Percentiles rank a stretch among this genome's conserved stretches.
Conservation (phyloP, 1,140 invertebrate genomes). For the Stenopsyche tienmushanensis region DNA sequence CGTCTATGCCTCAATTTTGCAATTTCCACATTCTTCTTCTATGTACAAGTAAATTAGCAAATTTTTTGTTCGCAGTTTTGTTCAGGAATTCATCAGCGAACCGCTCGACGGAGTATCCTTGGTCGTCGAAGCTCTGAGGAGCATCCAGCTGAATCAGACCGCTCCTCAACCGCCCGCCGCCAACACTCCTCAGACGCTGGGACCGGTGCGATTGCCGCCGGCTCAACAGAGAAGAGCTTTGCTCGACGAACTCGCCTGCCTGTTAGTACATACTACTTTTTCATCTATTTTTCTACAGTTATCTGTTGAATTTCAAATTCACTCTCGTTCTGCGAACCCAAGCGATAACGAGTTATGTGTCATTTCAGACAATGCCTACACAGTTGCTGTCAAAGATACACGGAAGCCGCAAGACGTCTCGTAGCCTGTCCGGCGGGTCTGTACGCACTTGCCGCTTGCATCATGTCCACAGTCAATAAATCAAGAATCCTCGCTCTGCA, state of each 20-base stretch:
- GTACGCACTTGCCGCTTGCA: slow-evolving; percentile 82
- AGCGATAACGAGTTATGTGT: background rate
- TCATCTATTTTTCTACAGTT: background rate
- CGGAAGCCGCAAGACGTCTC: slow-evolving; percentile 71
- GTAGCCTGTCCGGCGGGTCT: slow-evolving; percentile 78
- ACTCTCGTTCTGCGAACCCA: background rate
- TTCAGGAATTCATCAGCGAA: slow-evolving; percentile 83
- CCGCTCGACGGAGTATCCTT: slow-evolving; percentile 80
- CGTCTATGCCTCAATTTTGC: too few species aligned
- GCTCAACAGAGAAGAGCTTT: slow-evolving; percentile 68
- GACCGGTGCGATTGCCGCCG: slow-evolving; percentile 57
- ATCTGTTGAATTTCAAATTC: background rate
- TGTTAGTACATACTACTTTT: slow-evolving; percentile 54
- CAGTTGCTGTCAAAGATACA: slow-evolving; percentile 72
- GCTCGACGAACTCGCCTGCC: slow-evolving; percentile 84
- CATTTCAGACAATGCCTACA: slow-evolving; percentile 72
- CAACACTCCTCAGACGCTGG: slow-evolving; percentile 51
- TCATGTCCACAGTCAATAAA: slow-evolving; percentile 82
- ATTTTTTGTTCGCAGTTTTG: slow-evolving; percentile 72
- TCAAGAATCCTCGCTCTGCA: slow-evolving; percentile 80
- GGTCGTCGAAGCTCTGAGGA: slow-evolving; percentile 79
- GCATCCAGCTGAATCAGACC: slow-evolving; percentile 74
- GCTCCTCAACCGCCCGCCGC: slow-evolving; percentile 47
- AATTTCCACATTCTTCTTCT: too few species aligned
- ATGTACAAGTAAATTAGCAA: too few species aligned